Base-by-base conservation (phyloP, 2,113 vertebrate species). In the Pluvianellus socialis region DNA sequence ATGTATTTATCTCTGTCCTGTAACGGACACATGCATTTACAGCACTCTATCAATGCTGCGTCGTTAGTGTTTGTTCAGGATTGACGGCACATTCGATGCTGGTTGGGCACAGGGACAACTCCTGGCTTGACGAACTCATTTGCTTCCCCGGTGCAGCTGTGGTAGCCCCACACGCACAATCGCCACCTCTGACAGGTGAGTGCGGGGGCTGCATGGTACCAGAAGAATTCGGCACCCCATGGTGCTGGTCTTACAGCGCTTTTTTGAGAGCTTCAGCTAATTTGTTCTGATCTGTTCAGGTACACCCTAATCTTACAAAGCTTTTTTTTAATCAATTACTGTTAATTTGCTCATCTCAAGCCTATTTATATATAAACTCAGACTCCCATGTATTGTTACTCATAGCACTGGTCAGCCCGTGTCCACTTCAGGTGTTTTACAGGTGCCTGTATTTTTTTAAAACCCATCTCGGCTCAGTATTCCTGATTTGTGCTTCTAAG, bases 1-100 rank as follows among this genome's bases (percentile, higher is more conserved):
- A 35, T 89, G 90, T 86, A 90, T 92, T 96, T 90, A 90, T 95
- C 85, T 88, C 75, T 56, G 88, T 86, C 79, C 82, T 86, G 75
- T 83, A 92, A 93, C 3, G 63, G 95, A 38, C 92, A 77, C 44
- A 7, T 33, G 42, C 85, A 32, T 58, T 96, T 50, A 80, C 26
- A 38, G 50, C 81, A 33, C 63, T 73, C 87, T 68, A 8, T 88
- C 92, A 90, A 2, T 14, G 85, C 86, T 40, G 65, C 1, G 1
- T 58, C 14, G 2, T 73, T 92, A 50, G 75, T n/a, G 8, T 79
- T 88, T 82, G 81, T 90, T 79, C 49, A 47, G 92, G 90, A 74
- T 7, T 40, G 85, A 95, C 32, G 22, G 96, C 92, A 94, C 90
- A 55, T 66, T 90, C 79, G 58, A 88, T 96, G 88, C 89, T 87